Conservation (phyloP, 1,140 invertebrate species). For the Bombus affinis region DNA sequence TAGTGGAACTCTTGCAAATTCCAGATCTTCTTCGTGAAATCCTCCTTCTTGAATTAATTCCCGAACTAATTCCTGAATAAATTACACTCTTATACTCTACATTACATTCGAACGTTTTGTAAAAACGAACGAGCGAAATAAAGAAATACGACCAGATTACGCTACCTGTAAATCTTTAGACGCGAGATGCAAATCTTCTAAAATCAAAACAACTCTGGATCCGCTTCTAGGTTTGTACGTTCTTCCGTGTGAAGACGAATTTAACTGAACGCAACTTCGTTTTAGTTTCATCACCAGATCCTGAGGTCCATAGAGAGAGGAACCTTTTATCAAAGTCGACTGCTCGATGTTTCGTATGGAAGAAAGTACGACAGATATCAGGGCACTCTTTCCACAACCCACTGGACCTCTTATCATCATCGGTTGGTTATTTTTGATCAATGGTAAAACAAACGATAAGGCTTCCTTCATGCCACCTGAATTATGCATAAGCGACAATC, state of each 20-base stretch:
- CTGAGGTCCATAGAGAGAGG: constrained; percentile 76
- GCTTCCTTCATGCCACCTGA: constrained; percentile 73
- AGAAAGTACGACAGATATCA: constrained; percentile 72
- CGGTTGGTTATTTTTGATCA: constrained; percentile 74
- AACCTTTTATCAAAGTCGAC: constrained; percentile 71
- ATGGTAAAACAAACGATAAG: constrained; percentile 71
- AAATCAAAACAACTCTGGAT: constrained; percentile 71
- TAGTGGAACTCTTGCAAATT: constrained; percentile 78
- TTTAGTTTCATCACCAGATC: constrained; percentile 76
- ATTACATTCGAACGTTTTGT: no score
- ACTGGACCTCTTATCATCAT: constrained; percentile 74
- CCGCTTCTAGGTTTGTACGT: constrained; percentile 77
- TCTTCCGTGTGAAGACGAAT: constrained; percentile 76
- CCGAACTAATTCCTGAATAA: constrained; percentile 74
- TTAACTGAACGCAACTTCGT: constrained; percentile 76
- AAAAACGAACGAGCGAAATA: not conserved
- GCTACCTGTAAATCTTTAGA: constrained; percentile 75
- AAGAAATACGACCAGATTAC: not conserved
- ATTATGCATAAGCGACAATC: not conserved
- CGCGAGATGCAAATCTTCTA: constrained; percentile 78
- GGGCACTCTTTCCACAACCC: constrained; percentile 77
- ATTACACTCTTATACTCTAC: not conserved
- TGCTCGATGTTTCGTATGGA: constrained; percentile 69
- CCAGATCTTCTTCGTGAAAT: constrained; percentile 80
- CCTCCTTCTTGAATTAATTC: constrained; percentile 78